Percentiles rank a stretch among this genome's conserved stretches.
Evolutionary conservation across 1,140 invertebrate genomes (phyloP).

Genomic region (Agrypnia vestita): DNA sequence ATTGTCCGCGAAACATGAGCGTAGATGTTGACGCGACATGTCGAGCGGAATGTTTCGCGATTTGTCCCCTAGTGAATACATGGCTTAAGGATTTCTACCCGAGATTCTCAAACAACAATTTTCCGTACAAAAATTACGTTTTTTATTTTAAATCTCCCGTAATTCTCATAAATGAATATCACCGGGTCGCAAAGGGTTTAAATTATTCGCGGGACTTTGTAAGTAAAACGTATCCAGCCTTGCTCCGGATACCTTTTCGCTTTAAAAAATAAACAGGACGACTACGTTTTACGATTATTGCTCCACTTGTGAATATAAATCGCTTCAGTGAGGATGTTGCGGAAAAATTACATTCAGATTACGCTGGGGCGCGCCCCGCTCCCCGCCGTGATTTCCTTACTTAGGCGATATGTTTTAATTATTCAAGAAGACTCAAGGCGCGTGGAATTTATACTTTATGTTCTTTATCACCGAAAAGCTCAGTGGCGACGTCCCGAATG

Average conservation of each 20-base stretch:
- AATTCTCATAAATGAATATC: not conserved
- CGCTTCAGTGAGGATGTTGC: slow-evolving; percentile 33
- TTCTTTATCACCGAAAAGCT: not conserved
- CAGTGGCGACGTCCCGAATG: too few species aligned
- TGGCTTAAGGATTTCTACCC: too few species aligned
- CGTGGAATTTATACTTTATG: not conserved
- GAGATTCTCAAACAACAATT: too few species aligned
- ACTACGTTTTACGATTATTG: slow-evolving; percentile 48
- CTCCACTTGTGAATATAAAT: slow-evolving; percentile 50
- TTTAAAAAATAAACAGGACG: slow-evolving; percentile 45
- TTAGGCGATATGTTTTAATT: not conserved
- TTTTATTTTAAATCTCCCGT: too few species aligned
- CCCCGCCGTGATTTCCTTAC: not conserved
- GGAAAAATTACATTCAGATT: slow-evolving; percentile 35
- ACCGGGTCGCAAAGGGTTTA: not conserved
- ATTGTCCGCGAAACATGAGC: too few species aligned
- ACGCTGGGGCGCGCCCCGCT: not conserved
- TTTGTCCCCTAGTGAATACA: too few species aligned
- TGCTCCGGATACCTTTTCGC: not conserved
- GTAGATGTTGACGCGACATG: too few species aligned
- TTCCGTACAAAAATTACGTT: too few species aligned
- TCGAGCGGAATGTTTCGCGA: too few species aligned
- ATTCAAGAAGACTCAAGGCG: not conserved
- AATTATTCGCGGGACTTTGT: not conserved
- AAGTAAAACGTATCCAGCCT: slow-evolving; percentile 26